A percentile compares a stretch with the other conserved stretches of the same genome.
phyloP scores from a whole-genome alignment of 2,888 invertebrate species.

The Coecobrya sp. region DNA sequence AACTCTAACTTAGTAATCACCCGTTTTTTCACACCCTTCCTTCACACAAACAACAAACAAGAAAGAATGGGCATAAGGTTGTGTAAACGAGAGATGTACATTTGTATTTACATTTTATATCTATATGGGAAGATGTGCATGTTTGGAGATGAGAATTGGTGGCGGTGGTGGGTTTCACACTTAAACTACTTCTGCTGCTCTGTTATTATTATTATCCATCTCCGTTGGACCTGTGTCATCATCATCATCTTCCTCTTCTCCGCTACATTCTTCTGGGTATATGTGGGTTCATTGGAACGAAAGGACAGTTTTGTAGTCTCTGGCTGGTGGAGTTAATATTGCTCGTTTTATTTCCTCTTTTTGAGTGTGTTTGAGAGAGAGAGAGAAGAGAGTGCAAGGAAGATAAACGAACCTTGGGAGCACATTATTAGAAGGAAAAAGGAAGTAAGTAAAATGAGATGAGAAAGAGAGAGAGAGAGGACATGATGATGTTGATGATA shows the following conservation, averaged over 20 bases:
- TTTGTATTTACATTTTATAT: neutral
- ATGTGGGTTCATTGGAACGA: neutral
- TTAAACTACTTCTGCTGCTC: neutral
- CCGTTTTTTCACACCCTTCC: conserved; percentile 67
- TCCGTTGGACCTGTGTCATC: neutral
- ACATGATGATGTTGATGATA: conserved; percentile 34
- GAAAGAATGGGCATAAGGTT: conserved; percentile 43
- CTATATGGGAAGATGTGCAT: neutral
- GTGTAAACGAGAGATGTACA: neutral
- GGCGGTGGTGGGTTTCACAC: neutral
- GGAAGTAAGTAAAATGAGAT: conserved; percentile 64
- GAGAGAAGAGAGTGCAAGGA: conserved; percentile 1
- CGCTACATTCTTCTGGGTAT: neutral
- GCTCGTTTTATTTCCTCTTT: conserved; percentile 54
- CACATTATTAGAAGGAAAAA: conserved; percentile 52
- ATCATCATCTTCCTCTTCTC: neutral
- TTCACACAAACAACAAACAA: conserved; percentile 57
- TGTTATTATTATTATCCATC: neutral
- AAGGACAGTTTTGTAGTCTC: conserved; percentile 14
- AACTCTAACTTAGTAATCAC: conserved; percentile 73
- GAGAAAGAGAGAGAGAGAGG: conserved; percentile 45
- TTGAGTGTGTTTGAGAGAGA: conserved; percentile 23
- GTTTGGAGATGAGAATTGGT: conserved; percentile 35
- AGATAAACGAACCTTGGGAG: conserved; percentile 41
- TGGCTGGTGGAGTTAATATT: conserved; percentile 54